Evolutionary conservation across 2,888 invertebrate genomes (phyloP), one percentile per base, ranked within the genome.

Genomic region (Cephus pulcher): DNA sequence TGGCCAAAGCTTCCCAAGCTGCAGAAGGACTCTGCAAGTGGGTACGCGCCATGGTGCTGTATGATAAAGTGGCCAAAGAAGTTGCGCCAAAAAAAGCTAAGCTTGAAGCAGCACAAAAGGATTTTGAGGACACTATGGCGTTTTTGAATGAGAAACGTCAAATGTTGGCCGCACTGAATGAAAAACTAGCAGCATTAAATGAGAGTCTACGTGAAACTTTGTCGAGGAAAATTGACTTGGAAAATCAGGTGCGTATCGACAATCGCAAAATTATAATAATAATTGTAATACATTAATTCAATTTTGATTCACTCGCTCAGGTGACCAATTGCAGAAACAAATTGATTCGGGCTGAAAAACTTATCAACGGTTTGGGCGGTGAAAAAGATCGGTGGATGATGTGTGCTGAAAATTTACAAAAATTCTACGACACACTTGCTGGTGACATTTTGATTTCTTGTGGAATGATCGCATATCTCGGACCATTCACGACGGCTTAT

Each of bases 11-110:
- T 0, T 98, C 98, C 0, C 95, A 97, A 82, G 99, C 99, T 4
- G 98, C 98, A 34, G 98, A 98, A 92, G 98, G 98, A 76, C 93
- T 97, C 70, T 97, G 97, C 90, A 96, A 96, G 89, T 98, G 98
- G 98, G 96, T 98, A 76, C 94, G 96, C 82, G 97, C 97, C 1
- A 96, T 98, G 95, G 97, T 97, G 88, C 95, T 96, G 92, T 98
- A 98, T 89, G 97, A 98, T 89, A 94, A 94, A 74, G 96, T 97
- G 3, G 96, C 96, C 74, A 96, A 96, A 92, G 94, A 95, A 73
- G 96, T 96, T 12, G 97, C 96, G 12, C 97, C 97, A 0, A 98
- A 98, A 92, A 96, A 97, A 89, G 95, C 95, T 12, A 96, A 96
- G 90, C 92, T 98, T 78, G 94, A 94, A 81, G 94, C 94, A 76